Evolutionary conservation across 2,113 vertebrate species (phyloP), one percentile per base, ranked within the genome.

Genomic region (Planiliza haematocheilus): DNA sequence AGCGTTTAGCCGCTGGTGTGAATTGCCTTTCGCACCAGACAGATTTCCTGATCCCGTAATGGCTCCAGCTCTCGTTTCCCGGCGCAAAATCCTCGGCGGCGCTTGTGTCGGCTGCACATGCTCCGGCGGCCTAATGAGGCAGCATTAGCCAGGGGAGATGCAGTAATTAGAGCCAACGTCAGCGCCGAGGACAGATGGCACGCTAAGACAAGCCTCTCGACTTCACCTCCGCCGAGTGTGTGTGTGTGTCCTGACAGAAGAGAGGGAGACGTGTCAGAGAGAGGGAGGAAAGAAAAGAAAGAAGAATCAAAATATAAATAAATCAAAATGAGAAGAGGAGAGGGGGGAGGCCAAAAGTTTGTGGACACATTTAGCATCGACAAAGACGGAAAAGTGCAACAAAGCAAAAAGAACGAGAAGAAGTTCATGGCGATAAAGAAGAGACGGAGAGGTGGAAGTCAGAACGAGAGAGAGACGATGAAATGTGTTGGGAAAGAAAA

Each of bases 1-100:
- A 94, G 93, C 93, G 92, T 94, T 94, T 94, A 94, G 92, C 90
- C 86, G 67, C 70, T 91, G 91, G 94, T 94, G 94, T 94, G 94
- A 94, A 94, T 93, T 94, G 94, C 92, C 93, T 94, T 93, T 94
- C 94, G 89, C 94, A 94, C 92, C 91, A 94, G 93, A 94, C 93
- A 94, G 91, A 93, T 93, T 93, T 93, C 88, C 92, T 91, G 91
- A 93, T 90, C 91, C 92, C 92, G 86, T 93, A 92, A 93, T 93
- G 93, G 93, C 93, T 94, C 89, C 74, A 92, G 93, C 91, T 93
- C 89, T 74, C 82, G 75, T 88, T 94, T 86, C 93, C 91, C 86
- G 90, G 91, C 93, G 92, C 94, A 94, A 91, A 30, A 94, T 91
- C 93, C 89, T 93, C 90, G 80, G 85, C 84, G 86, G 84, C 65